Evolutionary conservation across 2,888 invertebrate species (phyloP).

Genomic region (Pyrgus malvae): DNA sequence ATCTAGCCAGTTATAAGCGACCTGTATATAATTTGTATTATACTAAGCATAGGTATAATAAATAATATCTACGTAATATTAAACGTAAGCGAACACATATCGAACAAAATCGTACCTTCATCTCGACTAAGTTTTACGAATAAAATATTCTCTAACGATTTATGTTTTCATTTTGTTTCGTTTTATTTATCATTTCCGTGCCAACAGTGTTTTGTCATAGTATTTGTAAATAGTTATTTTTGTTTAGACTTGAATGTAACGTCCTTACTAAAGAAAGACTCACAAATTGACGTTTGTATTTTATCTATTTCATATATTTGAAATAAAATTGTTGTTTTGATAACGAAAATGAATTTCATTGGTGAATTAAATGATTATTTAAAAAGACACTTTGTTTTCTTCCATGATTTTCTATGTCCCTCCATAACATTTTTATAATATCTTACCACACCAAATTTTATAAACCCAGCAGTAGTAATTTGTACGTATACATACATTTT

Average conservation of each 20-base stretch:
- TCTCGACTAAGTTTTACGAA: constrained; percentile 51
- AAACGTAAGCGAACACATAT: constrained; percentile 67
- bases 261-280: constrained; percentile 28
- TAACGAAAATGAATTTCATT: constrained; percentile 60
- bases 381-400: constrained; percentile 37
- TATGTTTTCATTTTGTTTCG: constrained; percentile 42
- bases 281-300: constrained; percentile 35
- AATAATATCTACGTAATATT: constrained; percentile 40
- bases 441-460: too few species aligned
- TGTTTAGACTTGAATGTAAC: constrained; percentile 31
- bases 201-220: constrained; percentile 55
- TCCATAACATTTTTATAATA: too few species aligned
- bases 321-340: constrained; percentile 39
- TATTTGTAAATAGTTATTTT: constrained; percentile 47
- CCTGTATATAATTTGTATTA: constrained; percentile 74
- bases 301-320: constrained; percentile 50
- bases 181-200: constrained; percentile 63
- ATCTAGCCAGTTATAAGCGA: constrained; percentile 63
- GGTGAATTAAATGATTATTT: constrained; percentile 68
- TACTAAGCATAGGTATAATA: constrained; percentile 57
- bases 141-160: constrained; percentile 42
- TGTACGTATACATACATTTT: too few species aligned
- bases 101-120: constrained; percentile 69
- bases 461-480: too few species aligned
- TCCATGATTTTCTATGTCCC: not conserved